phyloP scores from a whole-genome alignment of 2,888 invertebrate species.

The Epinotia demarniana region DNA sequence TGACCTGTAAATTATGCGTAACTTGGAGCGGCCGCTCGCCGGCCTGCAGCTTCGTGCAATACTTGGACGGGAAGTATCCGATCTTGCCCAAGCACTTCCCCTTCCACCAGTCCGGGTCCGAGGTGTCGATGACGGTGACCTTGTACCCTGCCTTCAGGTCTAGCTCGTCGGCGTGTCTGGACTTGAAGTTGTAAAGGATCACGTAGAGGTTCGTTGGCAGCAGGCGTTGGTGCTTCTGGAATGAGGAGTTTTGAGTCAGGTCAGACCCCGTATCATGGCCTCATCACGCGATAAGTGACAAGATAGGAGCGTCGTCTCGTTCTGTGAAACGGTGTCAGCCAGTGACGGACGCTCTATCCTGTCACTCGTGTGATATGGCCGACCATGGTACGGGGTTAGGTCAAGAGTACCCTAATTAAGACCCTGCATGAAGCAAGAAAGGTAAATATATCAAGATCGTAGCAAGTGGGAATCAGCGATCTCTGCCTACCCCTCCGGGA shows the following conservation, averaged over 20 bases:
- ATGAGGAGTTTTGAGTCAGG: conserved; percentile 40
- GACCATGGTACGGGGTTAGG: no score
- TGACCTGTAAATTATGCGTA: conserved; percentile 81
- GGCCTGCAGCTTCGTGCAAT: conserved; percentile 95
- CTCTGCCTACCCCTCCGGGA: no score
- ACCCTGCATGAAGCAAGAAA: no score
- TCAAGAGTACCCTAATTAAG: no score
- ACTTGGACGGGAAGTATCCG: conserved; percentile 97
- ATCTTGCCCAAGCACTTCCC: conserved; percentile 96
- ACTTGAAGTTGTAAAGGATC: conserved; percentile 97
- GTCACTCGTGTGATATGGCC: no score
- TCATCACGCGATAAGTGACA: no score
- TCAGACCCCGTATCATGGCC: no score
- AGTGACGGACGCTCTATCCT: no score
- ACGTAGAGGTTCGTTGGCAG: conserved; percentile 97
- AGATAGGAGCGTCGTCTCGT: no score
- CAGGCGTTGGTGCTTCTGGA: conserved; percentile 92
- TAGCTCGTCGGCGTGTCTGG: conserved; percentile 96
- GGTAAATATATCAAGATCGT: no score
- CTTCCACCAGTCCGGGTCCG: conserved; percentile 99
- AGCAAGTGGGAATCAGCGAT: no score
- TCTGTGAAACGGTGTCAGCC: no score
- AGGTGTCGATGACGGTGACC: conserved; percentile 96
- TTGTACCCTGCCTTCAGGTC: conserved; percentile 96
- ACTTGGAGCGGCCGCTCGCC: conserved; percentile 97